Conservation (phyloP, 2,113 vertebrate genomes). For the Bubalus kerabau region DNA sequence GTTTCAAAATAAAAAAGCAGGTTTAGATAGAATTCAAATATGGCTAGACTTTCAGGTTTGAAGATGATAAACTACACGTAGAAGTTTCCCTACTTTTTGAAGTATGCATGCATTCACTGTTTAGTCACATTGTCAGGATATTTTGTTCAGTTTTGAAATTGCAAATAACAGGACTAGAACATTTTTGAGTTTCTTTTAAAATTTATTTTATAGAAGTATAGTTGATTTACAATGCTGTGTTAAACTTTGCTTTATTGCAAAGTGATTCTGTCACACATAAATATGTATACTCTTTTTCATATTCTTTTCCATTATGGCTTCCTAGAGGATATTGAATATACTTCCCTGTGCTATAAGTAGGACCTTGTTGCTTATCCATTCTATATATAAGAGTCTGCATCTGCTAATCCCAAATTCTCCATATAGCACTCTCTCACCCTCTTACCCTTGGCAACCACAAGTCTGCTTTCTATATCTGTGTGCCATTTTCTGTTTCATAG, state of each 20-base stretch:
- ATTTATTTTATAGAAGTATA: background rate
- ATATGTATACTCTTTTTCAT: background rate
- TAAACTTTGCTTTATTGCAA: background rate
- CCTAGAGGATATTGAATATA: background rate
- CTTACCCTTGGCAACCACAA: background rate
- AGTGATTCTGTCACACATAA: background rate
- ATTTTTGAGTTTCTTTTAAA: background rate
- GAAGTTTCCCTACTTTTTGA: background rate
- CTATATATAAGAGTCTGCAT: background rate
- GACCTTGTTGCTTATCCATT: background rate
- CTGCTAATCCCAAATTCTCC: background rate
- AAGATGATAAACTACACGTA: background rate
- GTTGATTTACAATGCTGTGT: background rate
- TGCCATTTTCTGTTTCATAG: background rate
- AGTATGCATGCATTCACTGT: background rate
- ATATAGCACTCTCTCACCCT: background rate
- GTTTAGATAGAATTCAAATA: background rate
- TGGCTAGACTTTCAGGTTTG: background rate
- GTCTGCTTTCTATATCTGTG: background rate
- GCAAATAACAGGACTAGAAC: background rate
- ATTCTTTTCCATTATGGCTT: background rate
- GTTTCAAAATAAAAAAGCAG: background rate
- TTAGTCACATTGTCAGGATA: background rate
- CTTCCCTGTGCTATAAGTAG: background rate
- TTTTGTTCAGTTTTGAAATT: background rate